Conservation (phyloP, 1,140 invertebrate genomes). For the Eulimnadia texana region DNA sequence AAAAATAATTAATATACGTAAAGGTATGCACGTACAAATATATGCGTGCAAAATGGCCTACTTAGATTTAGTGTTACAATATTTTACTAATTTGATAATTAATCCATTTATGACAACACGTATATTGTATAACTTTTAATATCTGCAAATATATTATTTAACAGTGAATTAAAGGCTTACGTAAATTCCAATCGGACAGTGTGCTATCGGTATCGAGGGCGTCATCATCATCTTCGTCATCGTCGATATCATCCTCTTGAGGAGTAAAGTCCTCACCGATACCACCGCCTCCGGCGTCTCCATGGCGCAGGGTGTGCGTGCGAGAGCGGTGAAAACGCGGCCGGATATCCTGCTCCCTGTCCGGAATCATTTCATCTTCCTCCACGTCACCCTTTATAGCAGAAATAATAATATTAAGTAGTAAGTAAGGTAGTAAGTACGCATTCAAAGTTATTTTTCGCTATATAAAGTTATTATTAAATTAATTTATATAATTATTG, state of each 20-base stretch:
- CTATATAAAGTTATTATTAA: no score
- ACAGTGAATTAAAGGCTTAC: conserved; percentile 29
- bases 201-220: conserved; percentile 78
- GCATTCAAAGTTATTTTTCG: not conserved
- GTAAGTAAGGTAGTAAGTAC: conserved; percentile 1
- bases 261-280: conserved; percentile 32
- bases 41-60: no score
- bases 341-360: conserved; percentile 92
- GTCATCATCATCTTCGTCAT: conserved; percentile 63
- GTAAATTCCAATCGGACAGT: conserved; percentile 91
- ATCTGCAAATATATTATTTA: no score
- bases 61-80: no score
- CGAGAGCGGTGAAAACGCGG: conserved; percentile 91
- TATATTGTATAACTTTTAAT: not conserved
- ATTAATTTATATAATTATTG: no score
- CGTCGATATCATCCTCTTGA: conserved; percentile 47
- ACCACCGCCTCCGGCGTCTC: conserved; percentile 22
- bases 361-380: conserved; percentile 93
- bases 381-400: conserved; percentile 46
- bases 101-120: not conserved
- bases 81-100: no score
- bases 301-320: conserved; percentile 47
- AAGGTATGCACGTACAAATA: no score
- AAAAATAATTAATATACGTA: no score
- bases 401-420: not conserved